A percentile compares a stretch with the other conserved stretches of the same genome.
Evolutionary conservation across 2,888 invertebrate genomes (phyloP).

Genomic region (Lottia gigantea): DNA sequence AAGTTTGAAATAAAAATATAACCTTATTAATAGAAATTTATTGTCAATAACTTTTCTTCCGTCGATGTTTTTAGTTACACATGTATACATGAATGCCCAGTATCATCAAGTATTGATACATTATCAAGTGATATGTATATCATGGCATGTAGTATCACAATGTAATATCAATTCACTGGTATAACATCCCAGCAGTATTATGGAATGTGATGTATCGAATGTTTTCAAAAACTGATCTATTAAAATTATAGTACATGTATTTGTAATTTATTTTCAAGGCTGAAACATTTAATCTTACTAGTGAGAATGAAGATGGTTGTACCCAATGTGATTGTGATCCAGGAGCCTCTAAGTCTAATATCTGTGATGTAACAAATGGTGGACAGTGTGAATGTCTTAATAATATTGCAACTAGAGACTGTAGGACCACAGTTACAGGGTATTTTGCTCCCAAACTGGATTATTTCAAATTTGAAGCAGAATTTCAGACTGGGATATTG

Average conservation of each 20-base stretch:
- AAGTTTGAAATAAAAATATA: too few relatives aligned
- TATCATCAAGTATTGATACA: too few relatives aligned
- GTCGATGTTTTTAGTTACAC: too few relatives aligned
- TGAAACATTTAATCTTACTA: slow-evolving; percentile 33
- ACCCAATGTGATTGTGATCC: slow-evolving; percentile 43
- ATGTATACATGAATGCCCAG: too few relatives aligned
- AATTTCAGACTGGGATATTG: slow-evolving; percentile 24
- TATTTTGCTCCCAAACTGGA: slow-evolving; percentile 46
- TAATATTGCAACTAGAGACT: slow-evolving; percentile 37
- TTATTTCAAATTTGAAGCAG: slow-evolving; percentile 42
- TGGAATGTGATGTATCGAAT: neutral
- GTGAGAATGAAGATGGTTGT: slow-evolving; percentile 42
- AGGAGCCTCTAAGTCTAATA: slow-evolving; percentile 33
- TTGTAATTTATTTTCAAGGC: slow-evolving; percentile 23
- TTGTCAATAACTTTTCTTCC: too few relatives aligned
- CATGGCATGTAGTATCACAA: too few relatives aligned
- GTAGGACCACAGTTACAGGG: slow-evolving; percentile 29
- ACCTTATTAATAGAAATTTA: too few relatives aligned
- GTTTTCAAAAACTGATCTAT: too few relatives aligned
- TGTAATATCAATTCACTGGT: too few relatives aligned
- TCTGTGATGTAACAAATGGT: slow-evolving; percentile 28
- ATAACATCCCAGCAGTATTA: too few relatives aligned
- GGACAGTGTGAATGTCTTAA: slow-evolving; percentile 42
- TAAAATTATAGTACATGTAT: too few relatives aligned
- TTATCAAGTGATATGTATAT: too few relatives aligned